Evolutionary conservation across 2,888 invertebrate species (phyloP), one percentile per base, ranked within the genome.

Genomic region (Agrochola circellaris): DNA sequence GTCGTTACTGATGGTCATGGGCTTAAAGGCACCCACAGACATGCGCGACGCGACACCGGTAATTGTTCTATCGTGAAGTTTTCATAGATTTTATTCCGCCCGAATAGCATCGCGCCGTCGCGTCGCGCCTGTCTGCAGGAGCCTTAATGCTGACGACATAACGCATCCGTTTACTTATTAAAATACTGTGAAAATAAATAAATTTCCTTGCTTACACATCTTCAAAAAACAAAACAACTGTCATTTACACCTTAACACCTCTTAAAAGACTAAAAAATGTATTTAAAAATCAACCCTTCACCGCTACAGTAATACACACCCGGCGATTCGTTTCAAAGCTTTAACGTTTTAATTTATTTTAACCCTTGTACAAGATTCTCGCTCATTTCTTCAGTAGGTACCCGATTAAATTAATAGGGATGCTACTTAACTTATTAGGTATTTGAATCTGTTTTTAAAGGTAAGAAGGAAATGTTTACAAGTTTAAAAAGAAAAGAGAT

Each of bases 291-390:
- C 30, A 73, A 75, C 74, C 79, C 65, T 42, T 79, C 60, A 75
- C 15, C 58, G 42, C 74, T 30, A 51, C 60, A 78, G 73, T 76
- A 82, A 77, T 81, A 81, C 75, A 82, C 76, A 79, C 73, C 67
- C 73, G 48, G 65, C 73, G 86, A 85, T 86, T 82, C 73, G 79
- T 86, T 86, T 81, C 73, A 81, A 79, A 84, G 87, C 81, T 76
- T 76, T 70, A 84, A 75, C 79, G 66, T 77, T 89, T 81, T 83
- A 85, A 89, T 88, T 86, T 89, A 87, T 87, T 84, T 88, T 81
- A 83, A 83, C 83, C 81, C 83, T 84, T 87, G 68, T 79, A 83
- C 75, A 88, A 88, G 85, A 83, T 85, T 82, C 71, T 61, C 72
- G 78, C 73, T 79, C 77, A 73, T 83, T 87, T 89, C 79, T 79